A percentile compares a stretch with the other conserved stretches of the same genome.
Conservation (phyloP, 2,113 vertebrate genomes). For the Hemibagrus wyckioides region DNA sequence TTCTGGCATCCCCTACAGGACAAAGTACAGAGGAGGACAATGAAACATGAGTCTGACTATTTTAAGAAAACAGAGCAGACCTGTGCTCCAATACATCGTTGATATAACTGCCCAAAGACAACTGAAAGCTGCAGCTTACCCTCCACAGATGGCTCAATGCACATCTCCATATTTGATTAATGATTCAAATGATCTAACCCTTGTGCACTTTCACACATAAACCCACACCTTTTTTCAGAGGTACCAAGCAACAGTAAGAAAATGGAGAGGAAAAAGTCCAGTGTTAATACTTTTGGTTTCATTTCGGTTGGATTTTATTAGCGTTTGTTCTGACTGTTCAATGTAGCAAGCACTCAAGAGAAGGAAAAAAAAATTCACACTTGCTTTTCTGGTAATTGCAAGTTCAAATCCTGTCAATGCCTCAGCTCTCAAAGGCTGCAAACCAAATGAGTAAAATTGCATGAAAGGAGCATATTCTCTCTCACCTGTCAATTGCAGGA, state of each 20-base stretch:
- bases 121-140: not conserved
- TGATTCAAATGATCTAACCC: not conserved
- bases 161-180: not conserved
- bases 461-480: not conserved
- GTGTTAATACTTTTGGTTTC: not conserved
- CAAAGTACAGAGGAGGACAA: conserved; percentile 7
- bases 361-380: no score
- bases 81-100: not conserved
- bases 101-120: not conserved
- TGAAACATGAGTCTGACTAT: not conserved
- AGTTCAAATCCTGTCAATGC: not conserved
- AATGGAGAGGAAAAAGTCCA: no score
- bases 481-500: not conserved
- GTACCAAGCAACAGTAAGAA: no score
- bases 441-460: not conserved
- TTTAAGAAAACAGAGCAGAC: not conserved
- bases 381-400: no score
- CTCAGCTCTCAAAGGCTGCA: not conserved
- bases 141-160: not conserved
- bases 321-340: no score
- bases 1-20: conserved; percentile 91
- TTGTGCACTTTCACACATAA: not conserved
- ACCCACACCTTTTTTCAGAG: no score
- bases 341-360: no score
- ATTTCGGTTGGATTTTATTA: no score